Evolutionary conservation across 2,888 invertebrate species (phyloP), one percentile per base, ranked within the genome.

Genomic region (Acleris literana): DNA sequence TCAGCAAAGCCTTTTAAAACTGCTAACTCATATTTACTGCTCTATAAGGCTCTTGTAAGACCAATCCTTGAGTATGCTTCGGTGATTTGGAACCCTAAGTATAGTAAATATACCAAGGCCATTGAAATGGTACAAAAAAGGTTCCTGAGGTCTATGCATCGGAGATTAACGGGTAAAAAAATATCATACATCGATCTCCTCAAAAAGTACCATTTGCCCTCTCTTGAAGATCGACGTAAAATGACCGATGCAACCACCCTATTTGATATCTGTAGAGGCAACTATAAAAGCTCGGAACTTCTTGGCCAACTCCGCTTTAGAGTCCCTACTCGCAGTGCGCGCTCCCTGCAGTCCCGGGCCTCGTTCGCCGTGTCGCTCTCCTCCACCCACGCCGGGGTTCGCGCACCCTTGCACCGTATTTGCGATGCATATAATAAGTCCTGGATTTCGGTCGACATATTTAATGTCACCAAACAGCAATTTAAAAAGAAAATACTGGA

Each of bases 1-100:
- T 25, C 25, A 25, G 25, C 25, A 25, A 25, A 25, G 25, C 25
- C 25, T 25, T 25, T 25, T 25, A 25, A 25, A 25, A 25, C 25
- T 25, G 25, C 25, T 25, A 25, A 5, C 5, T 25, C 25, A 25
- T 25, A 25, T 25, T 25, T 25, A 25, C 25, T 25, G 25, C 6
- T 39, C 5, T 39, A 22, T 3, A 16, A 55, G 22, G 29, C 29
- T 13, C 16, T 54, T 22, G 39, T 54, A 39, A 54, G 39, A 54
- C 33, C 43, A 39, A 5, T 20, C 2, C 55, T 55, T n/a, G 39
- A 55, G 16, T 20, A 43, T 20, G 55, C 43, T 6, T 55, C 20
- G 7, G 55, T 55, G 16, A 43, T 55, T 20, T 55, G 55, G 55
- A 55, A 55, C 20, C 43, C 55, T 20, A 55, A 43, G 20, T 39